A percentile compares a stretch with the other conserved stretches of the same genome.
These are phyloP conservation scores for Trigoniulus corallinus DNA, from an alignment of 1,140 invertebrate genomes.

Conservation along the genomic window DNA sequence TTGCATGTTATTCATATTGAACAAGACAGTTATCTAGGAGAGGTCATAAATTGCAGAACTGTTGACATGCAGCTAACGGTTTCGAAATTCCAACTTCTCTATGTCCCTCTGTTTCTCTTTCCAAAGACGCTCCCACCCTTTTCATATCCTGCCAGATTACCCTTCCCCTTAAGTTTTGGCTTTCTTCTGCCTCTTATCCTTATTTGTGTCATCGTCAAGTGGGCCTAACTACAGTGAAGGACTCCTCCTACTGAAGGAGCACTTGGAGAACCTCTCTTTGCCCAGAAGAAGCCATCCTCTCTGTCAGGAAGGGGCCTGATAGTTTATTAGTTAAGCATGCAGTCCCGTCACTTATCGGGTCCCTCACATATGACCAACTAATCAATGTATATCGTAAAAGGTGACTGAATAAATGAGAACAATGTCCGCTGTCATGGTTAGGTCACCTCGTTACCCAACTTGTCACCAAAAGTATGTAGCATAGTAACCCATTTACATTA, in stretches of 20 bases:
- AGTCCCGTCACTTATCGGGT: too few species aligned
- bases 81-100: background rate
- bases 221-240: background rate
- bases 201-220: background rate
- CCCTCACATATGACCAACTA: background rate
- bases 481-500: too few species aligned
- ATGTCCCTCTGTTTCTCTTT: background rate
- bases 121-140: background rate
- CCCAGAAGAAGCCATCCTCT: too few species aligned
- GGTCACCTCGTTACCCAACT: background rate
- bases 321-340: too few species aligned
- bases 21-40: too few species aligned
- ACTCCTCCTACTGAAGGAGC: background rate
- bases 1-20: too few species aligned
- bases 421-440: background rate
- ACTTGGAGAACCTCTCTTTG: too few species aligned
- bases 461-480: too few species aligned
- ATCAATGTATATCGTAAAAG: background rate
- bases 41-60: too few species aligned
- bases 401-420: background rate
- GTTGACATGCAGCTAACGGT: background rate
- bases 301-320: too few species aligned
- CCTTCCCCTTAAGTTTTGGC: background rate
- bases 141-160: background rate
- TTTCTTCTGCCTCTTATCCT: background rate